Evolutionary conservation across 2,888 invertebrate genomes (phyloP).

Genomic region (Cordilura impudica): DNA sequence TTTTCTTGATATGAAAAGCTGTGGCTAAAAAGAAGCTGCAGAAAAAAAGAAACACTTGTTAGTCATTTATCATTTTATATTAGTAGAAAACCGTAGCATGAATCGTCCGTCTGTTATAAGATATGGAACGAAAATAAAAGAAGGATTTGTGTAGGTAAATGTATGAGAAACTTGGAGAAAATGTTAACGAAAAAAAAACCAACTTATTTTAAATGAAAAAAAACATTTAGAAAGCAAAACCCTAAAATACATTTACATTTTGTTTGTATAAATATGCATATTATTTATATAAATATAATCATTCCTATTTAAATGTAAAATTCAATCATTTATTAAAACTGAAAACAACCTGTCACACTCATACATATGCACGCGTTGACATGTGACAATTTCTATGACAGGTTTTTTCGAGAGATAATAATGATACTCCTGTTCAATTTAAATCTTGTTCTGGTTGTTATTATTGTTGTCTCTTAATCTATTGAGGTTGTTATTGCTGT

Average conservation of each 20-base stretch:
- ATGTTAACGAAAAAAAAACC: no score
- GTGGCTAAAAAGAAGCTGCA: slow-evolving; percentile 15
- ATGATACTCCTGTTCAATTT: slow-evolving; percentile 3
- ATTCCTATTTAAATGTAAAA: no score
- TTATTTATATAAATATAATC: no score
- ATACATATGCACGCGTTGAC: no score
- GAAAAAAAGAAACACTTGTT: slow-evolving; percentile 41
- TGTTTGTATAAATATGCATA: no score
- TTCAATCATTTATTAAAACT: slow-evolving; percentile 20
- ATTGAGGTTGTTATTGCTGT: neutral
- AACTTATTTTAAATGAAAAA: no score
- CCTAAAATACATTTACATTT: no score
- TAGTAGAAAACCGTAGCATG: slow-evolving; percentile 36
- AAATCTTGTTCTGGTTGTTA: neutral
- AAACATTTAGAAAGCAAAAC: no score
- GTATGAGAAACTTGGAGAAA: no score
- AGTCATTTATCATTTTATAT: slow-evolving; percentile 55
- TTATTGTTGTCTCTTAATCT: neutral
- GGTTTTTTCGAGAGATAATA: slow-evolving; percentile 8
- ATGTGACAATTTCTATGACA: slow-evolving; percentile 39
- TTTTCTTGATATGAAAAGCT: neutral
- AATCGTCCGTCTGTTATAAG: slow-evolving; percentile 42
- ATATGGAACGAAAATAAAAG: slow-evolving; percentile 49
- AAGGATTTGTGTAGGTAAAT: neutral
- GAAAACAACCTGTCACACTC: no score